phyloP scores from a whole-genome alignment of 2,797 vertebrate species.

The Onychomys leucogaster region DNA sequence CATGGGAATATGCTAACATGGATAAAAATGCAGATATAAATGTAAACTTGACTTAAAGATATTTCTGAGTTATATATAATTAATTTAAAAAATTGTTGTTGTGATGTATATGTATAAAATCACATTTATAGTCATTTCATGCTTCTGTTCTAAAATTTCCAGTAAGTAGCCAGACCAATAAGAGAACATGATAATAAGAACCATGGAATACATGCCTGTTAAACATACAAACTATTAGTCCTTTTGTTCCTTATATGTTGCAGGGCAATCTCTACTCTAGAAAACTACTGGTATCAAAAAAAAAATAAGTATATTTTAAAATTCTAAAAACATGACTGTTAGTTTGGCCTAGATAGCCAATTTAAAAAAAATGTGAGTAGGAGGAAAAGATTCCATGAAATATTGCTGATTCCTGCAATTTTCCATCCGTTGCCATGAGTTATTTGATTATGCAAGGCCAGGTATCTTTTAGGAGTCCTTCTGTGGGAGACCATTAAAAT shows the following conservation, averaged over 20 bases:
- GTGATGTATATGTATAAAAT: not conserved
- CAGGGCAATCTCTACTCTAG: not conserved
- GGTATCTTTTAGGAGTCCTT: not conserved
- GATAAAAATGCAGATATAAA: not conserved
- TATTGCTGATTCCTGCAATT: not conserved
- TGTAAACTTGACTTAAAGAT: not conserved
- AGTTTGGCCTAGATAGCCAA: not conserved
- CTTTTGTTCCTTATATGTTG: not conserved
- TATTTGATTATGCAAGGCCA: not conserved
- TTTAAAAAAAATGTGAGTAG: not conserved
- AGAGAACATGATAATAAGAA: not conserved
- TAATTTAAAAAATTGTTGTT: not conserved
- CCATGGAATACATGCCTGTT: not conserved
- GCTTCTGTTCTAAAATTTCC: not conserved
- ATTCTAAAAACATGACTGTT: not conserved
- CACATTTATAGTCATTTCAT: not conserved
- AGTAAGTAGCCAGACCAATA: not conserved
- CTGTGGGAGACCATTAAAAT: not conserved
- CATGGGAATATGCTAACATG: not conserved
- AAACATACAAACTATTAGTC: not conserved
- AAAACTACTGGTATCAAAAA: not conserved
- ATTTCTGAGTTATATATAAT: not conserved
- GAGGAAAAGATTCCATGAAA: not conserved
- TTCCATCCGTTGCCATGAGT: not conserved
- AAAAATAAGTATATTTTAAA: not conserved